Evolutionary conservation across 1,140 invertebrate genomes (phyloP), one percentile per base, ranked within the genome.

Genomic region (Akabosia matsudoensis): DNA sequence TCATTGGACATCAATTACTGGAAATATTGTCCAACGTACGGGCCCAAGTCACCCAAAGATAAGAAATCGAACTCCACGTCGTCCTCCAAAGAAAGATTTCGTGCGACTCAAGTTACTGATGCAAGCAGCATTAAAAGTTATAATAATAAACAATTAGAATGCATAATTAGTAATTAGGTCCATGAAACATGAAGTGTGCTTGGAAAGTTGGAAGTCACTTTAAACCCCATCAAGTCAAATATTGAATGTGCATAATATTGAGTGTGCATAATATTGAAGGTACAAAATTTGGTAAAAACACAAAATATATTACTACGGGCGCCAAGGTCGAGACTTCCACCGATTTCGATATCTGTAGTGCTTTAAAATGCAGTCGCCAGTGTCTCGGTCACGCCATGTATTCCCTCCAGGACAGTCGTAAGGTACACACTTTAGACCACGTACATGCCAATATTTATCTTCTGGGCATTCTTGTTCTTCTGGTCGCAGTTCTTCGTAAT

Each of bases 351-450:
- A 16, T 30, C 61, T n/a, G 31, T 67, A 67, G 14, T 67, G 28
- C 22, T 31, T 67, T n/a, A 67, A 67, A 30, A 67, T 28, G 22
- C 61, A 67, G 7, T 67, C 61, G 3, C 61, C 61, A 67, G 61
- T 67, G 61, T 67, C 24, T 10, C 30, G 24, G 31, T 67, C 30
- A 1, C 61, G 24, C 24, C 24, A 67, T 31, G 24, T 2, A 31
- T 67, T 67, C 1, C 61, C 61, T 30, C 61, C 61, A 16, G 61
- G 61, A 67, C 61, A 67, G 7, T 31, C 28, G 7, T 30, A 28
- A 30, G 61, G 61, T 13, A 67, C 61, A n/a, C 61, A 67, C n/a
- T 13, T 67, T 28, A 30, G 24, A 31, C 61, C 61, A 2, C 61
- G 61, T 30, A 67, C n/a, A 30, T 67, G 61, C 24, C 28, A 67